Base-by-base conservation (phyloP, 2,113 vertebrate genomes). In the Sinocyclocheilus grahami region DNA sequence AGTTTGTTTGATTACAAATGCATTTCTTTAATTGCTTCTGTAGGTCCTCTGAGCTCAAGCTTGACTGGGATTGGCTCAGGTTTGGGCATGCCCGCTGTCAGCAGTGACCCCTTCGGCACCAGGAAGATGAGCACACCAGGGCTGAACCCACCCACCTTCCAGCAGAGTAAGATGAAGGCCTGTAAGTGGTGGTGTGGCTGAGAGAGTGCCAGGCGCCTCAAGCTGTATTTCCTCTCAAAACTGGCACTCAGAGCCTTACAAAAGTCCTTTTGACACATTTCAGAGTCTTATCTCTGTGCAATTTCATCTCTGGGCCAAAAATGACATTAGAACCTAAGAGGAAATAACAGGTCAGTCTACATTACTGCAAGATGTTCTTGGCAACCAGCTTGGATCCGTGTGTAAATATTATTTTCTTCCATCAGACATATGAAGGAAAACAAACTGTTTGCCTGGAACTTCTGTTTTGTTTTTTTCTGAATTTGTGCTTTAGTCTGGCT, bases 81-180 rank as follows among this genome's bases (percentile, higher is more conserved):
- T 82, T 94, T 99, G 86, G 97, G 97, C 89, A 97, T 99, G 93
- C 95, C 97, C 86, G 93, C 97, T 0, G 97, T 98, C 71, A 99
- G 95, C 92, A 97, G 94, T 0, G 98, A 99, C 83, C 97, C 97
- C 0, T 99, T 99, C 90, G 96, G 97, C 89, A 97, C 96, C 92
- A 97, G 98, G 92, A 99, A 99, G 95, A 95, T 99, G 95, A 98
- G 97, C 96, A 97, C 97, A 89, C 97, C 98, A 87, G 97, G 97
- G 94, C 91, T 99, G 94, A 99, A 97, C 94, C 97, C 98, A 74
- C 95, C 97, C 65, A 97, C 97, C 93, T 99, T 99, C 95, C 98
- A 99, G 96, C 98, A 99, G 97, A 99, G 98, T 99, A 99, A 97
- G 98, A 97, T 97, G 95, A 97, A 96, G 96, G 95, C 96, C 96